A percentile compares a stretch with the other conserved stretches of the same genome.
Conservation (phyloP, 2,797 vertebrate genomes). For the Chrysocyon brachyurus region DNA sequence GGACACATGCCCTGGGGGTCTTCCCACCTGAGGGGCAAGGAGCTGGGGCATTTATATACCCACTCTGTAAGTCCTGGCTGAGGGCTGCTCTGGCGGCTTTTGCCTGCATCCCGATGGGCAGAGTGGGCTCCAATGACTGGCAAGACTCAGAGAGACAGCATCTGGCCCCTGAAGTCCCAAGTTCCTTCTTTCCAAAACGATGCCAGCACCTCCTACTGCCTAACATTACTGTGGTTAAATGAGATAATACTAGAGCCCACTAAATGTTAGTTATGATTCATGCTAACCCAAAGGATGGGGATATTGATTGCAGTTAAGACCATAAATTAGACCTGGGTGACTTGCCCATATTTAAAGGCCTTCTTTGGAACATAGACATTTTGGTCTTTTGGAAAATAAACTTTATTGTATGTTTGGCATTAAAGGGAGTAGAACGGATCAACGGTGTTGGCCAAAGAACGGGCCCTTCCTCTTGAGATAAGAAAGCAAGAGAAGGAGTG, state of each 20-base stretch:
- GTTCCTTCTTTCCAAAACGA: not conserved
- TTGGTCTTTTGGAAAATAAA: slow-evolving; percentile 13
- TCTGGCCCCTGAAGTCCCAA: not conserved
- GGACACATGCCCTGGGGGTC: not conserved
- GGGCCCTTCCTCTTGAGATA: not conserved
- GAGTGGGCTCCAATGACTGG: not conserved
- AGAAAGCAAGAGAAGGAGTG: not conserved
- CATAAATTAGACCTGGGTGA: not conserved
- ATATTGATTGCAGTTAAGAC: not conserved
- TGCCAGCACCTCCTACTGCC: too few species aligned
- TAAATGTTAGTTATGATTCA: not conserved
- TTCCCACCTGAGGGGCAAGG: not conserved
- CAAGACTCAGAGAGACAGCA: not conserved
- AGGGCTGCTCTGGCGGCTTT: not conserved
- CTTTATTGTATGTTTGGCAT: not conserved
- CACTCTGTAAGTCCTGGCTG: too few species aligned
- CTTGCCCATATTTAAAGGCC: not conserved
- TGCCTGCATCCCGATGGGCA: accelerated
- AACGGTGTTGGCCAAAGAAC: accelerated
- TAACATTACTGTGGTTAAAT: accelerated
- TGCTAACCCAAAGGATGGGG: not conserved
- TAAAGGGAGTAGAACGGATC: not conserved
- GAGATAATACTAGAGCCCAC: not conserved
- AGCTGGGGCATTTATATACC: not conserved
- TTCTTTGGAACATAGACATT: not conserved